Evolutionary conservation across 2,113 vertebrate species (phyloP), one percentile per base, ranked within the genome.

Genomic region (Crocuta crocuta): DNA sequence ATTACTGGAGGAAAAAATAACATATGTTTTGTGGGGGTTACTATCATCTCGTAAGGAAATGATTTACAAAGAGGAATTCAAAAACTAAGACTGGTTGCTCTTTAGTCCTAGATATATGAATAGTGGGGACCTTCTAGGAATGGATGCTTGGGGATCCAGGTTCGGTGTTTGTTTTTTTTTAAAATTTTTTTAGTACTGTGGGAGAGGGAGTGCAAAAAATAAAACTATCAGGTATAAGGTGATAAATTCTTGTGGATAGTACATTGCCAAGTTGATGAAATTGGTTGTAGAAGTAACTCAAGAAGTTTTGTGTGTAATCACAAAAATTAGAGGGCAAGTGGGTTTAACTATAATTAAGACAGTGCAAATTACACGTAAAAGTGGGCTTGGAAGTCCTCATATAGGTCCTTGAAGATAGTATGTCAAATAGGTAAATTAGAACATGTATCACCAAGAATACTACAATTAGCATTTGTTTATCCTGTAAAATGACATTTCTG

Each of bases 141-240:
- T 65, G 28, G 17, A 71, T 66, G 4, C 19, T 45, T 86, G 28
- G 43, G 39, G 31, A 76, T 73, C 58, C 58, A 87, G 58, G 33
- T 93, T 92, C 84, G 58, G 33, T 93, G 89, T 89, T 21, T 61
- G n/a, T 73, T 79, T 93, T 93, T 23, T 63, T 53, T 70, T 48
- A 73, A 35, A 6, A 8, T 65, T 74, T 63, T 15, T 91, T 65
- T 53, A 94, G 10, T 65, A 70, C 61, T 66, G 8, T 50, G 78
- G 31, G 45, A 58, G 13, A 11, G 50, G 2, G 35, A n/a, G 21
- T 58, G 1, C 12, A 87, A 86, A 94, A 45, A 24, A n/a, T 2
- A 39, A 39, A 39, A 39, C 58, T 39, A n/a, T 3, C 17, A 5
- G n/a, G 1, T 89, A 10, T 79, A 21, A 95, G 61, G 61, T 79